phyloP scores from a whole-genome alignment of 2,888 invertebrate genomes.

The Epicampocera succincta region DNA sequence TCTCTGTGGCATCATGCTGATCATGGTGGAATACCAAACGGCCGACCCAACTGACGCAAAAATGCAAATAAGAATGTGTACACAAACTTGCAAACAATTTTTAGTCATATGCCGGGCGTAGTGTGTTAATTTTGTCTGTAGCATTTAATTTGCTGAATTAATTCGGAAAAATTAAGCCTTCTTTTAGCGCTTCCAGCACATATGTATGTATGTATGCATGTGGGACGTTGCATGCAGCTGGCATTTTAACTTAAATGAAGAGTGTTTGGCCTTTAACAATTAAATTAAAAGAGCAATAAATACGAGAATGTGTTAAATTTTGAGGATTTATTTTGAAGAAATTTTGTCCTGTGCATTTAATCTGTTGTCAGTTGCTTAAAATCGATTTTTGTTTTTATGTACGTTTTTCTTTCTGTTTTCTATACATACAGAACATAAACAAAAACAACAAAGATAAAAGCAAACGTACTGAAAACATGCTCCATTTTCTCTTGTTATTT shows the following conservation, averaged over 20 bases:
- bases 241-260: slow-evolving; percentile 30
- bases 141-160: slow-evolving; percentile 60
- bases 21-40: slow-evolving; percentile 53
- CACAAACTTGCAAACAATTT: slow-evolving; percentile 9
- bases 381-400: slow-evolving; percentile 44
- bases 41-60: slow-evolving; percentile 36
- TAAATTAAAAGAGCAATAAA: slow-evolving; percentile 54
- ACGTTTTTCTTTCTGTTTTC: not conserved
- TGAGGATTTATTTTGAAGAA: slow-evolving; percentile 23
- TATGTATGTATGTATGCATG: slow-evolving; percentile 5
- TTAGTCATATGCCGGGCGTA: not conserved
- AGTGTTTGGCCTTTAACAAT: slow-evolving; percentile 55
- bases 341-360: slow-evolving; percentile 2
- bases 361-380: slow-evolving; percentile 39
- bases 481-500: slow-evolving; percentile 66
- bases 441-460: slow-evolving; percentile 20
- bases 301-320: slow-evolving; percentile 35
- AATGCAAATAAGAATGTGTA: slow-evolving; percentile 40
- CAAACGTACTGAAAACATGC: slow-evolving; percentile 57
- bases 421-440: not conserved
- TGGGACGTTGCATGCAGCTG: slow-evolving; percentile 56
- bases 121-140: slow-evolving; percentile 28
- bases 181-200: not conserved
- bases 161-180: slow-evolving; percentile 33
- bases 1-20: slow-evolving; percentile 66